Conservation (phyloP, 2,888 invertebrate genomes). For the Idaea straminata region DNA sequence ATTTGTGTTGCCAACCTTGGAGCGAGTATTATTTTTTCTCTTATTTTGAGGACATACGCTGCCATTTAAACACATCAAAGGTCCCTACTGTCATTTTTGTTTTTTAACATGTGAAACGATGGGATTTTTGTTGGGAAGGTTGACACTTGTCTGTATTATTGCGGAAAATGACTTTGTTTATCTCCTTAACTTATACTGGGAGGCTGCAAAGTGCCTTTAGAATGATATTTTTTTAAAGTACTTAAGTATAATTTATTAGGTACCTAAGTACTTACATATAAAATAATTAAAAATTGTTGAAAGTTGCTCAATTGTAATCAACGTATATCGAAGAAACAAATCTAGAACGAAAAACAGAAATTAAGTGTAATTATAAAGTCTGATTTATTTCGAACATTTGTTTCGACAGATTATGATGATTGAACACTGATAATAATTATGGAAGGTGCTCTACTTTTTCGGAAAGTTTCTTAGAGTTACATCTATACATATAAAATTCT, state of each 20-base stretch:
- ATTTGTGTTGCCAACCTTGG: conserved; percentile 51
- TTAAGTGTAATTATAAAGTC: background rate
- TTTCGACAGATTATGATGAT: conserved; percentile 1
- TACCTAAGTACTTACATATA: background rate
- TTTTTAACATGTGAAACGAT: conserved; percentile 35
- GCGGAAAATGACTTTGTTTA: conserved; percentile 19
- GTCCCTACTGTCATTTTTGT: conserved; percentile 48
- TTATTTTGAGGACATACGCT: conserved; percentile 58
- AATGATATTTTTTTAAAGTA: background rate
- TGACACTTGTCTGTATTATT: conserved; percentile 18
- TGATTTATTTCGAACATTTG: background rate
- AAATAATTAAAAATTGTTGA: background rate
- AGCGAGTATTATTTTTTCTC: conserved; percentile 46
- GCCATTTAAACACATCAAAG: conserved; percentile 62
- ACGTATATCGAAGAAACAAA: background rate
- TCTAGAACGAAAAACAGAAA: background rate
- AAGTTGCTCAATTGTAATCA: background rate
- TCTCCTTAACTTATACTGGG: background rate
- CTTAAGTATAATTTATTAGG: background rate
- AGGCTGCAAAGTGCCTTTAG: background rate
- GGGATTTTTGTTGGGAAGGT: conserved; percentile 26
- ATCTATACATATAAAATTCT: no score
- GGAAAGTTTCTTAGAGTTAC: background rate
- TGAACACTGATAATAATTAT: background rate
- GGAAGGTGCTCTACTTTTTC: background rate